These are phyloP conservation scores for Chascanopsetta lugubris DNA, from an alignment of 2,113 vertebrate species.

Conservation along the genomic window DNA sequence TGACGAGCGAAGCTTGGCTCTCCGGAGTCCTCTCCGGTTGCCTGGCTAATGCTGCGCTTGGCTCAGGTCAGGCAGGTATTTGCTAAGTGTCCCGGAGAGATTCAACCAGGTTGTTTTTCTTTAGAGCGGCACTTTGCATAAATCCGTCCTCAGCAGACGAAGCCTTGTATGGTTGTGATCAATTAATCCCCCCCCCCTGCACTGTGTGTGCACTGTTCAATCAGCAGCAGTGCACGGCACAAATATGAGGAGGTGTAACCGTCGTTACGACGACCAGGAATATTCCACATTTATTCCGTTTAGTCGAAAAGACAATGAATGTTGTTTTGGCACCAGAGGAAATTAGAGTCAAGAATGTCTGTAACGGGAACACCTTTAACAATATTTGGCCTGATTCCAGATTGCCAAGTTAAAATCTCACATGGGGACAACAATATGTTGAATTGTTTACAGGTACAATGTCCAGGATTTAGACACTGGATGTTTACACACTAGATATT, in stretches of 20 bases:
- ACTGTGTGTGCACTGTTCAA: constrained; percentile 9
- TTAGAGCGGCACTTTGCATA: constrained; percentile 48
- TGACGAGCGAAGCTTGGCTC: constrained; percentile 62
- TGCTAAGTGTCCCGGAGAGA: constrained; percentile 62
- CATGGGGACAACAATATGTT: neutral
- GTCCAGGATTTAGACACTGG: too few relatives aligned
- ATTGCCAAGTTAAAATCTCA: neutral
- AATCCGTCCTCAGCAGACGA: constrained; percentile 55
- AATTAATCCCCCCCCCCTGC: constrained; percentile 46
- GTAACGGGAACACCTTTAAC: too few relatives aligned
- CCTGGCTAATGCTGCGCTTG: constrained; percentile 76
- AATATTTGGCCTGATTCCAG: too few relatives aligned
- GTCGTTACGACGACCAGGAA: neutral
- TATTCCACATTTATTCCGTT: too few relatives aligned
- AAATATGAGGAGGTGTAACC: constrained; percentile 10
- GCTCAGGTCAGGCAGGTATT: constrained; percentile 69
- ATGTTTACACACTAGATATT: too few relatives aligned
- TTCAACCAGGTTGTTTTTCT: constrained; percentile 71
- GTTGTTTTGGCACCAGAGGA: too few relatives aligned
- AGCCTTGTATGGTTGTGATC: constrained; percentile 57
- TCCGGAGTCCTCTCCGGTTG: constrained; percentile 62
- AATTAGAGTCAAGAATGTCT: too few relatives aligned
- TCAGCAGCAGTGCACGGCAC: constrained; percentile 22
- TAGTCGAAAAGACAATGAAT: too few relatives aligned
- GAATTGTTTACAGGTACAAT: too few relatives aligned